Base-by-base conservation (phyloP, 1,140 invertebrate genomes). In the Drosophila sulfurigaster region DNA sequence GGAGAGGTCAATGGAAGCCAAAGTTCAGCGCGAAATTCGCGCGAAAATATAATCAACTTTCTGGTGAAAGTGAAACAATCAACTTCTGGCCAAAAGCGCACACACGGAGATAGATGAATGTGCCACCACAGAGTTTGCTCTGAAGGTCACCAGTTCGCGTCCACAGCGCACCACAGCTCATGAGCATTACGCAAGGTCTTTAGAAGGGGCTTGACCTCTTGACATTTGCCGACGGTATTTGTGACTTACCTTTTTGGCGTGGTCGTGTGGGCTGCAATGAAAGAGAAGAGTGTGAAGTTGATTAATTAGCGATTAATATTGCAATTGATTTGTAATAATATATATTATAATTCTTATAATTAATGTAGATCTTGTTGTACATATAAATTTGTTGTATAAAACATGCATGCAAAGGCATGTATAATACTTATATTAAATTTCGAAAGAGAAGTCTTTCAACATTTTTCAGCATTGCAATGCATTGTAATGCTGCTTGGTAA, bases 21-120 rank as follows among this genome's bases (percentile, higher is more conserved):
- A 76, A 86, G 70, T 85, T 75, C 82, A 82, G 70, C 75, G 81
- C 68, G 75, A 82, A 64, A 70, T 66, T 67, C 64, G 49, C 82
- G 82, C 78, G 67, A 72, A 87, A 83, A 86, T 86, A 79, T 86
- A 87, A 86, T 87, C 82, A 87, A 86, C 79, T 87, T 82, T 82
- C 60, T 57, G 69, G 71, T 59, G 82, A 86, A 82, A 87, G 82
- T 87, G 82, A 82, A 81, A 79, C 69, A 87, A 86, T 82, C 71
- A 86, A 81, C 57, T 58, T 13, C 43, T 25, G 46, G 46, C 35
- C 51, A 20, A 56, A 56, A 57, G 54, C 38, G 38, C 32, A 56
- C 13, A 20, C 20, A 25, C 20, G 1, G 20, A 25, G 20, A 25
- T 25, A 56, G 13, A 56, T 41, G 32, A 11, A 57, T 16, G 35